A percentile compares a stretch with the other conserved stretches of the same genome.
These are phyloP conservation scores for Andricus curvator DNA, from an alignment of 2,888 invertebrate species.

Conservation along the genomic window DNA sequence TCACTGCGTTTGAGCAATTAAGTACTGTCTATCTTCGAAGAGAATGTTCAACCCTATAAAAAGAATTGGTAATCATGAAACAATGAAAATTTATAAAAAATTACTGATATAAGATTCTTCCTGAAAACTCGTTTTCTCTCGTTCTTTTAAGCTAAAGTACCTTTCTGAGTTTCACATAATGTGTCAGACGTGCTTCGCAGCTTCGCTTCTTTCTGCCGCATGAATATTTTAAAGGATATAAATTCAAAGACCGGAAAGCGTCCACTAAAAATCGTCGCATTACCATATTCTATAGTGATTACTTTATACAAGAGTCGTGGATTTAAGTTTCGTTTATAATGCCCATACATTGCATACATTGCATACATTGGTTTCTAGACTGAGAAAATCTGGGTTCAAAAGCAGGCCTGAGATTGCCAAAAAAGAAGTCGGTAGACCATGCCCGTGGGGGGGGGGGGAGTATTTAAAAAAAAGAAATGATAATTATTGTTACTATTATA, in stretches of 20 bases:
- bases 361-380: too few relatives aligned
- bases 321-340: background rate
- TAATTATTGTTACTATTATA: too few relatives aligned
- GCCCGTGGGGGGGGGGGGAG: too few relatives aligned
- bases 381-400: too few relatives aligned
- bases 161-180: background rate
- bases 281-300: background rate
- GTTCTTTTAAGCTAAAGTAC: constrained; percentile 1
- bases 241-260: background rate
- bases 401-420: too few relatives aligned
- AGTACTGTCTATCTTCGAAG: background rate
- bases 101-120: background rate
- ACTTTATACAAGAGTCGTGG: background rate
- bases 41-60: background rate
- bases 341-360: background rate
- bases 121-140: background rate
- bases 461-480: too few relatives aligned
- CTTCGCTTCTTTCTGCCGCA: background rate
- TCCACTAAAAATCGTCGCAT: background rate
- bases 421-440: too few relatives aligned
- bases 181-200: background rate
- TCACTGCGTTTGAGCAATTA: background rate
- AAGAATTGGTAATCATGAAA: background rate
- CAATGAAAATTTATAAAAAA: background rate
- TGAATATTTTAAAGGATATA: constrained; percentile 5